Evolutionary conservation across 92 coral and sea anemone species (phyloP).

Genomic region (Actinostola sp.): DNA sequence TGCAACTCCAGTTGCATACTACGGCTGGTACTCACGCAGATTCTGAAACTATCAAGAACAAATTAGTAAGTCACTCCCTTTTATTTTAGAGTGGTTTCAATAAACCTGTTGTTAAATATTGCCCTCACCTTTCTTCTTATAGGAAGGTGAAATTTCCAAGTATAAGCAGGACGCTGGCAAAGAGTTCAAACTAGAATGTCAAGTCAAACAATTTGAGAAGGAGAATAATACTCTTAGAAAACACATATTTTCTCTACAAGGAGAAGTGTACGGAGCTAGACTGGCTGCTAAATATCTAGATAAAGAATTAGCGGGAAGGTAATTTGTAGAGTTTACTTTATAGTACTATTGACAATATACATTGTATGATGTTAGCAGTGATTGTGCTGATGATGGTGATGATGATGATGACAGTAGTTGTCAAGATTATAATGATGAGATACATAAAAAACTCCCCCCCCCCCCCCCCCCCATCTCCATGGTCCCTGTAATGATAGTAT

Average conservation of each 20-base stretch:
- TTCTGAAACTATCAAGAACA: conserved; percentile 87
- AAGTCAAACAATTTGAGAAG: conserved; percentile 86
- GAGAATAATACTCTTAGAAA: conserved; percentile 88
- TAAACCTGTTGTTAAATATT: too few species aligned
- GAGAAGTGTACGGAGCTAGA: conserved; percentile 99
- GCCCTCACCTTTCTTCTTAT: not conserved
- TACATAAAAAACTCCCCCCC: too few species aligned
- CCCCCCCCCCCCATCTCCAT: too few species aligned
- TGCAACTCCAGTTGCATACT: conserved; percentile 93
- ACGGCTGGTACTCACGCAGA: conserved; percentile 84
- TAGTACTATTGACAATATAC: too few species aligned
- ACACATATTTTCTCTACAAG: conserved; percentile 95
- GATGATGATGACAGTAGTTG: not conserved
- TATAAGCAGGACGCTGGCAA: conserved; percentile 85
- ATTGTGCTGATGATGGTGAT: not conserved
- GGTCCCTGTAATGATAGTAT: conserved; percentile 5
- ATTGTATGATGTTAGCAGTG: not conserved
- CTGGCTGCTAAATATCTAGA: conserved; percentile 98
- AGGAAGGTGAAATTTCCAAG: conserved; percentile 87
- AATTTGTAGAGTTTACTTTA: not conserved
- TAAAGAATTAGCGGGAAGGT: conserved; percentile 99
- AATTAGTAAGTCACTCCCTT: conserved; percentile 63
- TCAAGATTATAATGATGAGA: not conserved
- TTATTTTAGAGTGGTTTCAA: too few species aligned
- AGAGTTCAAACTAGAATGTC: conserved; percentile 85